Evolutionary conservation across 2,797 vertebrate genomes (phyloP).

Genomic region (Anableps anableps): DNA sequence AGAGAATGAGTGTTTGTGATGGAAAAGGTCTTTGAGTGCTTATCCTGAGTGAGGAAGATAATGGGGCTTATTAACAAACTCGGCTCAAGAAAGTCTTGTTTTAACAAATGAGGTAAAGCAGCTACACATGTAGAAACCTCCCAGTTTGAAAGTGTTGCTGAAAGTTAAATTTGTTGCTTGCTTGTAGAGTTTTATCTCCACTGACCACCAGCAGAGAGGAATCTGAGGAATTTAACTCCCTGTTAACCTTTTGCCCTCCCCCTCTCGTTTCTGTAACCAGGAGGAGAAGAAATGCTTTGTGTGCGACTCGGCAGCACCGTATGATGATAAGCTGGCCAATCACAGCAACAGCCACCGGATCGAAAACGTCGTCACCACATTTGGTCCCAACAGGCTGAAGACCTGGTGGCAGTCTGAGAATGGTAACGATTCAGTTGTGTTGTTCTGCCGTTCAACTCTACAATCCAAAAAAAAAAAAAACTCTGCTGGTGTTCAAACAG

Average conservation of each 20-base stretch:
- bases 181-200: background rate
- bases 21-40: background rate
- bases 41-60: background rate
- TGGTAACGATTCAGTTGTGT: slow-evolving; percentile 74
- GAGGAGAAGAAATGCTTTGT: slow-evolving; percentile 98
- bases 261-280: slow-evolving; percentile 72
- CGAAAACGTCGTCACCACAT: slow-evolving; percentile 95
- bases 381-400: slow-evolving; percentile 92
- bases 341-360: slow-evolving; percentile 87
- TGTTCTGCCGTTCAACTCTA: background rate
- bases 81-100: background rate
- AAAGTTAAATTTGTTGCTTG: background rate
- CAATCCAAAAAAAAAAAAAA: background rate
- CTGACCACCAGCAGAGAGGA: slow-evolving; percentile 35
- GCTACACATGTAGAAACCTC: background rate
- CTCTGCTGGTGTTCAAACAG: background rate
- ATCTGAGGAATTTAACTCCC: slow-evolving; percentile 58
- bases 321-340: slow-evolving; percentile 80
- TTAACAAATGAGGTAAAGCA: background rate
- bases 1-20: background rate
- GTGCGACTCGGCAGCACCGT: slow-evolving; percentile 86
- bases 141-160: background rate
- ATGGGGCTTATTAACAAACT: background rate
- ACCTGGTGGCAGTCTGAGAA: slow-evolving; percentile 99
- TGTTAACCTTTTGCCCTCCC: slow-evolving; percentile 20